A percentile compares a stretch with the other conserved stretches of the same genome.
Conservation (phyloP, 2,888 invertebrate genomes). For the Rhaphigaster nebulosa region DNA sequence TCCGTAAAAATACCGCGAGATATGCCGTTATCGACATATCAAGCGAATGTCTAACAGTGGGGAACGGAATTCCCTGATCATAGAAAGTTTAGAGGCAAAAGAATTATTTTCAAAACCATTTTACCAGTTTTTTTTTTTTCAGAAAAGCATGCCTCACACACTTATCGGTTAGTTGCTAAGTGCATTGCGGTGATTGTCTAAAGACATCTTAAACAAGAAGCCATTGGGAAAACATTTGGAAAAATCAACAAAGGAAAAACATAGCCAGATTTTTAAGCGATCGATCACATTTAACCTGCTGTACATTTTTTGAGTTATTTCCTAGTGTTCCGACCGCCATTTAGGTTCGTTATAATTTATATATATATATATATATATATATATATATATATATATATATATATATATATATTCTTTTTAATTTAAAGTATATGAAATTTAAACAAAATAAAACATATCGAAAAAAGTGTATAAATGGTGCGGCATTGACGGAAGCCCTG, state of each 20-base stretch:
- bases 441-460: too few relatives aligned
- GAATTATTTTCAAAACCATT: background rate
- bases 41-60: background rate
- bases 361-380: too few relatives aligned
- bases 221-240: too few relatives aligned
- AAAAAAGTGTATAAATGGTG: background rate
- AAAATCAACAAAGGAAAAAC: too few relatives aligned
- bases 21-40: background rate
- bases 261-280: too few relatives aligned
- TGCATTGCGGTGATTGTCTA: too few relatives aligned
- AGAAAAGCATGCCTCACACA: background rate
- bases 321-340: background rate
- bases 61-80: background rate
- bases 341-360: too few relatives aligned
- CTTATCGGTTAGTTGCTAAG: too few relatives aligned
- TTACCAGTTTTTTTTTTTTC: background rate
- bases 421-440: too few relatives aligned
- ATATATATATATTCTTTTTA: too few relatives aligned
- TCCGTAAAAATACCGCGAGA: background rate
- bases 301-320: background rate
- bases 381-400: too few relatives aligned
- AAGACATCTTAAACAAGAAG: too few relatives aligned
- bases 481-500: background rate
- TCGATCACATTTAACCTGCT: background rate
- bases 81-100: background rate